phyloP scores from a whole-genome alignment of 2,888 invertebrate genomes.

The Stictocephala bisonia region DNA sequence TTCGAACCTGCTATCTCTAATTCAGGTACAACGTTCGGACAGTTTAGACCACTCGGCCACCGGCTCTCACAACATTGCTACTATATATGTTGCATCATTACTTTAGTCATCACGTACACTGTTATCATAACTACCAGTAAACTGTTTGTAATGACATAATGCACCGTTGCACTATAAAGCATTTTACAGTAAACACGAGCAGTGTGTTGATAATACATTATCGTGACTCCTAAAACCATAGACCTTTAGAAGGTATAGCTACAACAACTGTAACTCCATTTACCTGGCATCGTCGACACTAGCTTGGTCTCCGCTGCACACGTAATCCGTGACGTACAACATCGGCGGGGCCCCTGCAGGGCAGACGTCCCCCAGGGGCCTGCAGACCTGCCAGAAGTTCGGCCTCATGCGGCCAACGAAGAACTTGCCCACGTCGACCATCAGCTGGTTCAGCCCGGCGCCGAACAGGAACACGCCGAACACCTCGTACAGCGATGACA shows the following conservation, averaged over 20 bases:
- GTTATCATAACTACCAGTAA: too few species aligned
- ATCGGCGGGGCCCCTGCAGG: constrained; percentile 49
- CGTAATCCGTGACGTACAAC: constrained; percentile 61
- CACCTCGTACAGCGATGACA: constrained; percentile 70
- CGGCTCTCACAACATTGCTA: too few species aligned
- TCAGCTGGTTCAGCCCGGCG: constrained; percentile 82
- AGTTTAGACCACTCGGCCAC: too few species aligned
- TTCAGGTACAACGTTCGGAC: too few species aligned
- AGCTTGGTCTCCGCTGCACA: constrained; percentile 57
- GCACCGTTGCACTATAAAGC: too few species aligned
- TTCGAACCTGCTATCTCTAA: too few species aligned
- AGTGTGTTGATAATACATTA: neutral
- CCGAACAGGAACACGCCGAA: constrained; percentile 89
- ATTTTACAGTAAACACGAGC: neutral
- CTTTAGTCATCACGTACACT: too few species aligned
- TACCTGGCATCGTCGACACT: constrained; percentile 57
- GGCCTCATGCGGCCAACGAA: constrained; percentile 87
- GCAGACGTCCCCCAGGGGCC: constrained; percentile 74
- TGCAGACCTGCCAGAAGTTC: constrained; percentile 91
- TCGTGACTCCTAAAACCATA: neutral
- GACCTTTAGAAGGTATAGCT: too few species aligned
- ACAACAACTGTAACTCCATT: neutral
- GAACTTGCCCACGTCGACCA: constrained; percentile 94
- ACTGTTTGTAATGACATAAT: too few species aligned
- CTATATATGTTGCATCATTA: too few species aligned